A percentile compares a stretch with the other conserved stretches of the same genome.
phyloP scores from a whole-genome alignment of 2,113 vertebrate genomes.

The Thinocorus orbignyianus region DNA sequence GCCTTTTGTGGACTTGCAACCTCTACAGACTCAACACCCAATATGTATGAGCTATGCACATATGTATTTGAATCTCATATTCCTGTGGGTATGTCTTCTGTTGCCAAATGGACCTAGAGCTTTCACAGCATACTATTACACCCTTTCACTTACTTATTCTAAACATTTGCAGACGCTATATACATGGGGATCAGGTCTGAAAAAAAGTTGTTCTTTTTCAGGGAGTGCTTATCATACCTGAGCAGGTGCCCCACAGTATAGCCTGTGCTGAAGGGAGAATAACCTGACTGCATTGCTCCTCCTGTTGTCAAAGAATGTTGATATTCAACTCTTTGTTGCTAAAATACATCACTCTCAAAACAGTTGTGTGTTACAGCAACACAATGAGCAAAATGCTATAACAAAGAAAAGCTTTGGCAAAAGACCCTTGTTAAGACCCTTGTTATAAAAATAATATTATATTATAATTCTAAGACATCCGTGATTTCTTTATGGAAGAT shows the following conservation, averaged over 20 bases:
- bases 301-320: background rate
- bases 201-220: background rate
- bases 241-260: background rate
- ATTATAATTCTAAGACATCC: background rate
- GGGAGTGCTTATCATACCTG: background rate
- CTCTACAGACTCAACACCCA: background rate
- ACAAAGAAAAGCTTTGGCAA: background rate
- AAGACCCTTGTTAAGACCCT: background rate
- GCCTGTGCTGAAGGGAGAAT: background rate
- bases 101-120: background rate
- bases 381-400: background rate
- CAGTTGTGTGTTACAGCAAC: background rate
- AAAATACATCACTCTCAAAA: background rate
- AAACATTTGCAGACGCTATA: background rate
- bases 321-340: background rate
- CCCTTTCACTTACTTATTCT: background rate
- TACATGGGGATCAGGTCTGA: background rate
- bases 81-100: background rate
- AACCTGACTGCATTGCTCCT: background rate
- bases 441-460: background rate
- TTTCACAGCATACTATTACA: background rate
- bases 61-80: background rate
- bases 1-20: background rate
- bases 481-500: background rate
- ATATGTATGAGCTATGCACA: background rate